These are phyloP conservation scores for Molossus alvarezi DNA, from an alignment of 2,797 vertebrate species.

Conservation along the genomic window DNA sequence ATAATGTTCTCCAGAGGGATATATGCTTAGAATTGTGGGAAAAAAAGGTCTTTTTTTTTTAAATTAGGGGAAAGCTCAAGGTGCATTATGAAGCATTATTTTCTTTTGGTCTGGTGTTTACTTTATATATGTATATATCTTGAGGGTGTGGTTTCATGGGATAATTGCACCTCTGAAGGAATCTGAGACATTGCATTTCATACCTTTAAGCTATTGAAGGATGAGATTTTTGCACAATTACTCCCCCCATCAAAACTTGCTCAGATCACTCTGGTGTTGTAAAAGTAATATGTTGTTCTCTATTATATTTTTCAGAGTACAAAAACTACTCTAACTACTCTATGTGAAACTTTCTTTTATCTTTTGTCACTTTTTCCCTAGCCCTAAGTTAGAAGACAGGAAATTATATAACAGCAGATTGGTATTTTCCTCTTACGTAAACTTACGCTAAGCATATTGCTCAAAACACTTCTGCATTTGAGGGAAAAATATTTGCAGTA, in stretches of 20 bases:
- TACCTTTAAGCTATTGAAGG: constrained; percentile 80
- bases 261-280: constrained; percentile 78
- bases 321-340: constrained; percentile 75
- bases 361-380: constrained; percentile 50
- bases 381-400: constrained; percentile 69
- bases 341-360: constrained; percentile 71
- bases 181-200: constrained; percentile 79
- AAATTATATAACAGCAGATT: constrained; percentile 79
- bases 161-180: constrained; percentile 71
- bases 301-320: constrained; percentile 79
- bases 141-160: constrained; percentile 79
- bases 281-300: constrained; percentile 81
- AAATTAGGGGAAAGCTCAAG: background rate
- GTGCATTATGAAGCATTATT: background rate
- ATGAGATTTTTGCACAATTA: constrained; percentile 77
- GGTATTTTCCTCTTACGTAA: constrained; percentile 76
- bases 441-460: constrained; percentile 59
- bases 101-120: constrained; percentile 59
- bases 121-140: background rate
- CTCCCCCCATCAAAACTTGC: constrained; percentile 65
- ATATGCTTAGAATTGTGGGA: background rate
- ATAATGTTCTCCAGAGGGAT: background rate
- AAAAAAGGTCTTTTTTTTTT: background rate
- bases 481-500: constrained; percentile 74
- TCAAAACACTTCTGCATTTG: constrained; percentile 73